Percentiles rank a stretch among this genome's conserved stretches.
phyloP scores from a whole-genome alignment of 2,113 vertebrate species.

The Peromyscus maniculatus region DNA sequence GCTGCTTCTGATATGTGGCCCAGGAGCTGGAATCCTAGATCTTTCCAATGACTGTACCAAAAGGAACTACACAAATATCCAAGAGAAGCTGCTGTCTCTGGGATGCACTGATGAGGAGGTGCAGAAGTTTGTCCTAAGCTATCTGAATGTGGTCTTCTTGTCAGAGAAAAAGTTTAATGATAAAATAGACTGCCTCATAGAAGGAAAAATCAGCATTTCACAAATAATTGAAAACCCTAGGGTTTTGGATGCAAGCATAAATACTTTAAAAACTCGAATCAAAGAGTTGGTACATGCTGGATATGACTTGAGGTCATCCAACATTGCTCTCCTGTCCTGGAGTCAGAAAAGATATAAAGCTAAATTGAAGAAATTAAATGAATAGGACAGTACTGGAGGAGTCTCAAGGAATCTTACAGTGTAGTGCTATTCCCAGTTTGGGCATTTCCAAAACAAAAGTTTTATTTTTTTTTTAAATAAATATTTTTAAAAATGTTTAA shows the following conservation, averaged over 20 bases:
- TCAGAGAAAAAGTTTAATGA: conserved; percentile 84
- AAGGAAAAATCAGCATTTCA: conserved; percentile 85
- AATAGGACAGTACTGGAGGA: neutral
- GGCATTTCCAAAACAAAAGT: neutral
- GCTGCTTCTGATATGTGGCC: conserved; percentile 86
- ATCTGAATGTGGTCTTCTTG: conserved; percentile 85
- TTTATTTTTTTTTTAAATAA: conserved; percentile 45
- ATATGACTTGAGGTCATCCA: conserved; percentile 88
- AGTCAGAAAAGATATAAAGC: conserved; percentile 88
- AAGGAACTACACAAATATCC: conserved; percentile 85
- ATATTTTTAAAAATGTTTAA: neutral
- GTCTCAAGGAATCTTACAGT: neutral
- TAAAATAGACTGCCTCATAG: conserved; percentile 89
- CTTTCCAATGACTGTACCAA: conserved; percentile 87
- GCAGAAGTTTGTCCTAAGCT: conserved; percentile 83
- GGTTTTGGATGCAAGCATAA: conserved; percentile 87
- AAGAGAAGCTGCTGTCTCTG: conserved; percentile 83
- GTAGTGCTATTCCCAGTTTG: neutral
- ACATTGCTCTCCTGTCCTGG: conserved; percentile 86
- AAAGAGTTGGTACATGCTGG: conserved; percentile 81
- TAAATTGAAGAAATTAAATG: conserved; percentile 85
- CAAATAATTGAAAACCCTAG: conserved; percentile 86
- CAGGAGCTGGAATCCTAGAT: conserved; percentile 87
- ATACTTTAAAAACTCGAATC: conserved; percentile 86
- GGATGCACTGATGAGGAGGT: conserved; percentile 83